phyloP scores from a whole-genome alignment of 2,797 vertebrate species.

The Melanogrammus aeglefinus region DNA sequence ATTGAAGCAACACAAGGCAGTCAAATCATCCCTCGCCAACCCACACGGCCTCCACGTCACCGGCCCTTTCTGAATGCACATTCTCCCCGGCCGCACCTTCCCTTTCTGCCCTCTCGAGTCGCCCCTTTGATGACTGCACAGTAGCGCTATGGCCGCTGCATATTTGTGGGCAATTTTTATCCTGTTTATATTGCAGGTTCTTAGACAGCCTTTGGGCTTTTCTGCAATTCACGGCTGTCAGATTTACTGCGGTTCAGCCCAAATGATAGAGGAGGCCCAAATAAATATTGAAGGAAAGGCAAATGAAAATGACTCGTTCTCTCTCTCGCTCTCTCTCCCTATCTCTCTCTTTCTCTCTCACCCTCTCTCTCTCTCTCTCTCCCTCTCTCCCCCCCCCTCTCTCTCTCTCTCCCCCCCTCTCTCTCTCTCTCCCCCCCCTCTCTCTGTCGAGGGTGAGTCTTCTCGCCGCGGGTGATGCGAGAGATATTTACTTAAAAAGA shows the following conservation, averaged over 20 bases:
- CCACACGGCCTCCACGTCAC: slow-evolving; percentile 41
- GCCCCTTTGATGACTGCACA: slow-evolving; percentile 71
- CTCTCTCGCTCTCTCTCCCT: slow-evolving; percentile 44
- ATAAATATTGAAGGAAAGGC: slow-evolving; percentile 75
- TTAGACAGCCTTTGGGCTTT: slow-evolving; percentile 71
- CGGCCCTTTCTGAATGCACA: slow-evolving; percentile 55
- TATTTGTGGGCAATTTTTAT: slow-evolving; percentile 73
- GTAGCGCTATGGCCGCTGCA: slow-evolving; percentile 70
- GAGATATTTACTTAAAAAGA: slow-evolving; percentile 73
- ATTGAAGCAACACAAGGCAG: neutral
- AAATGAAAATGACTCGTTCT: slow-evolving; percentile 77
- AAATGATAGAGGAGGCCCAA: slow-evolving; percentile 72
- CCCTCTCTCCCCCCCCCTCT: slow-evolving; percentile 28
- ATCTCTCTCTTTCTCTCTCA: neutral
- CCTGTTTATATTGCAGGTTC: slow-evolving; percentile 74
- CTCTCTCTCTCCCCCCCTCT: no score
- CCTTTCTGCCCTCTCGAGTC: slow-evolving; percentile 57
- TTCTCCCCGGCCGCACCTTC: slow-evolving; percentile 17
- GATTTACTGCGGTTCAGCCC: slow-evolving; percentile 69
- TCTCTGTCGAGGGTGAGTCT: slow-evolving; percentile 70
- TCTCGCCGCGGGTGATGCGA: slow-evolving; percentile 64
- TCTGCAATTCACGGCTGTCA: slow-evolving; percentile 73
- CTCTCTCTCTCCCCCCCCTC: neutral
- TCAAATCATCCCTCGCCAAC: neutral
- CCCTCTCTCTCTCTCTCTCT: no score